Base-by-base conservation (phyloP, 2,888 invertebrate genomes). In the Sthenelais limicola region DNA sequence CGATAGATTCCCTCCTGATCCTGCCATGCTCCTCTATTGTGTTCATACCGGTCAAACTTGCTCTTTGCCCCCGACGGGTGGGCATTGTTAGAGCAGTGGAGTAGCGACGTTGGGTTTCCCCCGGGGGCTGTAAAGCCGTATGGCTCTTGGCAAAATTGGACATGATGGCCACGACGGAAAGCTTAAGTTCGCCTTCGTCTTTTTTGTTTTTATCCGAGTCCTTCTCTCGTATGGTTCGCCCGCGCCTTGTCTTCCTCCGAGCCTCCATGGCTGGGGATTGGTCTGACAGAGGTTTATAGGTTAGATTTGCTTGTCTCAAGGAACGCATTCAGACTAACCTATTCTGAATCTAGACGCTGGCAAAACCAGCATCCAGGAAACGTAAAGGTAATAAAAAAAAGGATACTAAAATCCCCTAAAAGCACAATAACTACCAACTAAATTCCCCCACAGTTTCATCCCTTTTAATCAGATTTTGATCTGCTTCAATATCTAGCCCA, bases 121-220 rank as follows among this genome's bases (percentile, higher is more conserved):
- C 56, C 3, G 56, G 56, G 2, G 62, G 62, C 21, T 38, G 62
- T 3, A 38, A 43, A 12, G 62, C 62, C 18, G 62, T 26, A 43
- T 62, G 62, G 21, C 62, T 38, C 38, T 38, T 35, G 35, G 62
- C 62, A 26, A 62, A 38, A 26, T 62, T 62, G 2, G 62, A 62
- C 62, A 62, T 62, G 62, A 62, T 62, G 62, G 62, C 62, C 24
- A 62, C 62, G 35, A 62, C 62, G n/a, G 62, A 62, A 3, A 62
- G 38, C 38, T 28, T 15, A 35, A 62, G 62, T 15, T 62, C 62
- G 7, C 26, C 38, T 7, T 62, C 62, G 62, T 62, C 62, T 43
- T 35, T 35, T 15, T 62, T 38, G 2, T 15, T 15, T 4, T 24
- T 35, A 3, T 21, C 56, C 9, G n/a, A 24, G 62, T 62, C 62